phyloP scores from a whole-genome alignment of 2,113 vertebrate genomes.

The Geococcyx californianus region DNA sequence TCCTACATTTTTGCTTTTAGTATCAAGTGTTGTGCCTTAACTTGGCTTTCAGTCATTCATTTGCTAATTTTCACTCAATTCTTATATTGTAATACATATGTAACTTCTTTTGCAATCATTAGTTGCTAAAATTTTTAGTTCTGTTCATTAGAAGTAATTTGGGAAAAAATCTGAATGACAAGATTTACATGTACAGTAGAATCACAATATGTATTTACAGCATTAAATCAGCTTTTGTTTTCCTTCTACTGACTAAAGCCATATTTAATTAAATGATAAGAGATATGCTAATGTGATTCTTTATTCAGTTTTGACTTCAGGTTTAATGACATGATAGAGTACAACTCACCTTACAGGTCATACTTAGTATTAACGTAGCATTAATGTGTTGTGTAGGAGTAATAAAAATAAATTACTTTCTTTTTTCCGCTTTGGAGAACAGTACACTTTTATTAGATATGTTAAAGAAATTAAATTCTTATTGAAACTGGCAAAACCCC shows the following conservation, averaged over 20 bases:
- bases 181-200: background rate
- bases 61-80: background rate
- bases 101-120: background rate
- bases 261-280: background rate
- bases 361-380: too few relatives aligned
- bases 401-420: background rate
- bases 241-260: background rate
- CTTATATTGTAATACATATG: background rate
- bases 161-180: background rate
- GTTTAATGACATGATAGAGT: background rate
- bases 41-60: background rate
- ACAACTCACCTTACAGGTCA: too few relatives aligned
- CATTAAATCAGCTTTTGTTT: background rate
- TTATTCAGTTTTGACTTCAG: background rate
- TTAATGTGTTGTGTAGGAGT: background rate
- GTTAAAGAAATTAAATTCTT: background rate
- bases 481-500: background rate
- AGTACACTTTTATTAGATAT: background rate
- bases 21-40: background rate
- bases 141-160: background rate
- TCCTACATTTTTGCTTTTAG: background rate
- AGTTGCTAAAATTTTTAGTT: background rate
- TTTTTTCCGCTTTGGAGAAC: background rate
- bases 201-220: background rate
- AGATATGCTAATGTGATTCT: background rate